Evolutionary conservation across 2,113 vertebrate genomes (phyloP), one percentile per base, ranked within the genome.

Genomic region (Atractosteus spatula): DNA sequence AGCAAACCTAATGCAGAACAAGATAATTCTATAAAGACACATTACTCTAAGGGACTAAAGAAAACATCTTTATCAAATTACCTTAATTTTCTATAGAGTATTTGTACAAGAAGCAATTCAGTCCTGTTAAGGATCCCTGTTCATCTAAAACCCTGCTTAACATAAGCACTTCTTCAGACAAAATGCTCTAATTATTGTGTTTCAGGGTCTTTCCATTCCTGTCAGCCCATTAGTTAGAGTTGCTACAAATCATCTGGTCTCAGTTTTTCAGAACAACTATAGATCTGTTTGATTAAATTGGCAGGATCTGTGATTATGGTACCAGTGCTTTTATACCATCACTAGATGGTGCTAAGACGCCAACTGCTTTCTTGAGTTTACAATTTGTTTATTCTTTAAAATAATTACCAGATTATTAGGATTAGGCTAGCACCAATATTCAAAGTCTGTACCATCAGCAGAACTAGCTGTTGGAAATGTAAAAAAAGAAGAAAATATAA

Each of bases 311-410:
- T 51, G 47, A 1, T 43, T 14, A 63, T 8, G 51, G 3, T 7
- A 68, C 44, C 66, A 68, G 66, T 68, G 6, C 6, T 17, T 12
- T 16, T 44, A 29, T 8, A 11, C 41, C 11, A 42, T 77, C 88
- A 86, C 84, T 78, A 89, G 88, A 81, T 84, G 88, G 8, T 63
- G 82, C 41, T 84, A 54, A 76, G 55, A 77, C 68, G 76, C 77
- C 80, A 67, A 67, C 7, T 41, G 62, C 57, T 6, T 14, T 59
- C 29, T 29, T 59, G 1, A 11, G 47, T 51, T 7, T 51, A 51
- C 10, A 51, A 51, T 51, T 16, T 59, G 14, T 41, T n/a, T 45
- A 3, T 68, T 44, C 11, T 65, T 16, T 51, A 14, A 8, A 68
- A 65, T n/a, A 47, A 47, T 17, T 17, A 54, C 66, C 29, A 12